phyloP scores from a whole-genome alignment of 1,140 invertebrate species.

The Bombus cullumanus region DNA sequence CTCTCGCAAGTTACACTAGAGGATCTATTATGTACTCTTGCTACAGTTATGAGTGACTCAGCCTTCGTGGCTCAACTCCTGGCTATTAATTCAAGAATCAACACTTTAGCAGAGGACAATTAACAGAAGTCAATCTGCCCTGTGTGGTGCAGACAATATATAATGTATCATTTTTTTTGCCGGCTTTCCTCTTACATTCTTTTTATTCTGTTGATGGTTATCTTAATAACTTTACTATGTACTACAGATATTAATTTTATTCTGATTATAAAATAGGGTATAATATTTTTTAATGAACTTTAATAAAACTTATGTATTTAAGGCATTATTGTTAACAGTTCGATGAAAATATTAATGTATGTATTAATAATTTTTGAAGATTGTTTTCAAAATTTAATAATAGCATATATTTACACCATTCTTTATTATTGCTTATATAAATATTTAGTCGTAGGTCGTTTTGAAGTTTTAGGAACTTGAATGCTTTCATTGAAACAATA shows the following conservation, averaged over 20 bases:
- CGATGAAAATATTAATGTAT: conserved; percentile 36
- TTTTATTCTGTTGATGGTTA: conserved; percentile 55
- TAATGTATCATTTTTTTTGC: conserved; percentile 73
- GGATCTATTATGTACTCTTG: conserved; percentile 85
- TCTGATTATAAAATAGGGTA: conserved; percentile 21
- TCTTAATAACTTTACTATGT: conserved; percentile 51
- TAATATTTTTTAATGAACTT: conserved; percentile 25
- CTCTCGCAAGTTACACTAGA: conserved; percentile 85
- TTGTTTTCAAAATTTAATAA: not conserved
- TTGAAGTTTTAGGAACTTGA: not conserved
- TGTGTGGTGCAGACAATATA: conserved; percentile 58
- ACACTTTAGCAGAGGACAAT: conserved; percentile 89
- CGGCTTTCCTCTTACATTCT: conserved; percentile 76
- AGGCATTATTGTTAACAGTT: conserved; percentile 11
- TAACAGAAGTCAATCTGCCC: conserved; percentile 80
- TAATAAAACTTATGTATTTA: conserved; percentile 35
- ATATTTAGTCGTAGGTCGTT: conserved; percentile 3
- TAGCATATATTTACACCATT: not conserved
- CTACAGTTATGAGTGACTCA: conserved; percentile 88
- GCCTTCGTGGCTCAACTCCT: conserved; percentile 88
- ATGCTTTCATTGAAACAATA: conserved; percentile 13
- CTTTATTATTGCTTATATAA: conserved; percentile 13
- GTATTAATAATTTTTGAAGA: not conserved
- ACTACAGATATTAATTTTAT: conserved; percentile 42
- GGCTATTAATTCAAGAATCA: conserved; percentile 89